phyloP scores from a whole-genome alignment of 1,140 invertebrate genomes.

The Drosophila truncata region DNA sequence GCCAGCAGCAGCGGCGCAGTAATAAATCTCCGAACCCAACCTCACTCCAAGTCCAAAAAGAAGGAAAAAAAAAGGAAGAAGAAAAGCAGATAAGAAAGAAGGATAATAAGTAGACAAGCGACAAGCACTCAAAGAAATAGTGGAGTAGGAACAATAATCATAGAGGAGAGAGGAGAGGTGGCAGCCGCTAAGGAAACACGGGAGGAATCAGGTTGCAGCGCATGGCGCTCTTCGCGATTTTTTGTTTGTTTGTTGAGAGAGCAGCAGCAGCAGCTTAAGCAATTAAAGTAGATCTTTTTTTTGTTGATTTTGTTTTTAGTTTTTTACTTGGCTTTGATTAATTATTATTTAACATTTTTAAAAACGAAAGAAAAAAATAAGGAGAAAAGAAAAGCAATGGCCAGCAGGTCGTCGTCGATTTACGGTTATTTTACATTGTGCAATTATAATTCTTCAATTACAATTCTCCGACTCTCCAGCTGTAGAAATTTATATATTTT shows the following conservation, averaged over 20 bases:
- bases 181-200: constrained; percentile 20
- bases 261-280: constrained; percentile 18
- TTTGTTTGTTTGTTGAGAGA: constrained; percentile 23
- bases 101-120: background rate
- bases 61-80: background rate
- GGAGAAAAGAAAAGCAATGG: background rate
- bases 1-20: constrained; percentile 69
- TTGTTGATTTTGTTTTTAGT: constrained; percentile 59
- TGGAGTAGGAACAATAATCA: constrained; percentile 3
- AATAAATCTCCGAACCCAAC: constrained; percentile 44
- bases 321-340: constrained; percentile 52
- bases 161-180: background rate
- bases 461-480: constrained; percentile 20
- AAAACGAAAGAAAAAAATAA: background rate
- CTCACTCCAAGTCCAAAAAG: constrained; percentile 36
- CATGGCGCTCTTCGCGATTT: constrained; percentile 44
- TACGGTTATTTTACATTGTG: constrained; percentile 49
- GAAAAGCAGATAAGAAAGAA: background rate
- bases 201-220: constrained; percentile 28
- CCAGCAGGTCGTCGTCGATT: constrained; percentile 17
- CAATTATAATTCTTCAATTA: constrained; percentile 46
- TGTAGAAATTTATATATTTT: constrained; percentile 4
- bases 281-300: constrained; percentile 49
- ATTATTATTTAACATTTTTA: constrained; percentile 29
- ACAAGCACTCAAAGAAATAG: constrained; percentile 70